phyloP scores from a whole-genome alignment of 2,113 vertebrate species.

The Chascanopsetta lugubris region DNA sequence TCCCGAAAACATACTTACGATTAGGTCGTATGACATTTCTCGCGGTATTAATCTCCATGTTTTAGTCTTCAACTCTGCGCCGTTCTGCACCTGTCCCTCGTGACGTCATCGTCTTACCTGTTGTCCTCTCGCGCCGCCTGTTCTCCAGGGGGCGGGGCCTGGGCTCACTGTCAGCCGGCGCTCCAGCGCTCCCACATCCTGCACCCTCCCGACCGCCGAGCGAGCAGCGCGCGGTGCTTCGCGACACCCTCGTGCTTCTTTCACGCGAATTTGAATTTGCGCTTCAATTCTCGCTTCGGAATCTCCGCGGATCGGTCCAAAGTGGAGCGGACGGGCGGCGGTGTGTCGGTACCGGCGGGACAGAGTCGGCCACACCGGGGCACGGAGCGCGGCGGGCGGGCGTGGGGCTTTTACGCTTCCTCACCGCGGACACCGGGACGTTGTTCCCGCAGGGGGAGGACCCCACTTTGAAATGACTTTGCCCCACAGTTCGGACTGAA shows the following conservation, averaged over 20 bases:
- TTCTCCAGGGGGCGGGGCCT: conserved; percentile 62
- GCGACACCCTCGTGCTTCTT: not conserved
- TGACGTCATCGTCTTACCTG: conserved; percentile 65
- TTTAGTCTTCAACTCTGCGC: too few species aligned
- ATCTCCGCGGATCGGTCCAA: not conserved
- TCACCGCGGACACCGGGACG: conserved; percentile 17
- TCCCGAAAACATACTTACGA: too few species aligned
- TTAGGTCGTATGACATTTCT: too few species aligned
- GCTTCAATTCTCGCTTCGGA: not conserved
- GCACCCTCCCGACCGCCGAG: not conserved
- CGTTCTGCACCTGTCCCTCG: conserved; percentile 46
- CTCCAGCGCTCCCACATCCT: not conserved
- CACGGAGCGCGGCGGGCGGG: conserved; percentile 20
- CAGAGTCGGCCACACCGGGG: conserved; percentile 32
- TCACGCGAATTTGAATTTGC: not conserved
- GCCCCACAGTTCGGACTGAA: conserved; percentile 16
- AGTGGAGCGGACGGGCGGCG: conserved; percentile 2
- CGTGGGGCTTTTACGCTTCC: conserved; percentile 9
- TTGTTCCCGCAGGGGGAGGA: conserved; percentile 25
- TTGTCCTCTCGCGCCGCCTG: not conserved
- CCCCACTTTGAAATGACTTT: conserved; percentile 65
- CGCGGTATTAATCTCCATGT: too few species aligned
- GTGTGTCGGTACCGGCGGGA: conserved; percentile 32
- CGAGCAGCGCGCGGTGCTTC: conserved; percentile 13
- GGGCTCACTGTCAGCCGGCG: not conserved